Evolutionary conservation across 2,888 invertebrate genomes (phyloP), one percentile per base, ranked within the genome.

Genomic region (Boloria selene): DNA sequence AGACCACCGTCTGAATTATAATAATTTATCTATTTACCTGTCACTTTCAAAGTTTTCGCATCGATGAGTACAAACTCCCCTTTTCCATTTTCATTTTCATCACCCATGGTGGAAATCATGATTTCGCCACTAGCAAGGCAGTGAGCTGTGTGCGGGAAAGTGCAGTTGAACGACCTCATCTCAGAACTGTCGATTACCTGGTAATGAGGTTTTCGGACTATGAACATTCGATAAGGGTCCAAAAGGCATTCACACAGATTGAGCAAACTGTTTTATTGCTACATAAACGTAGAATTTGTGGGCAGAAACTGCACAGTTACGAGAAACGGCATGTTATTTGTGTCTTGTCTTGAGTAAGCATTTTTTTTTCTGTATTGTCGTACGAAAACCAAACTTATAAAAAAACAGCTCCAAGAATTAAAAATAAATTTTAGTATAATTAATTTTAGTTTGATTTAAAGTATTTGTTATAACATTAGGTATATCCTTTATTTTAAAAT

Each of bases 51-150:
- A 64, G 95, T 95, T 77, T 96, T 93, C 17, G 96, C 94, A 87
- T 99, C 98, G 74, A 99, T 93, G 70, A 98, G 92, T 61, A 98
- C 90, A 80, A 98, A 99, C 73, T 98, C 97, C 50, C 98, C 97
- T 84, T 96, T 95, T 16, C 94, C 96, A 76, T 97, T 94, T 63
- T 96, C 98, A n/a, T 96, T 89, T 42, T 93, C 93, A 87, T 98
- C 97, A 14, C 98, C 99, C 95, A 99, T 95, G 13, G 96, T 95
- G 6, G 98, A 98, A 78, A 99, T 98, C 96, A 99, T 97, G 70
- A 99, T 95, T 79, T 98, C 96, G 0, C 99, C 99, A 74, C 94
- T 94, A 17, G 98, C 96, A 72, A 99, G 92, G 85, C 99, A 99
- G 86, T 99, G 99, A 3, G 97, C 93, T 1, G 99, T 98, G 81